These are phyloP conservation scores for Marmota monax DNA, from an alignment of 2,113 vertebrate species.

Conservation along the genomic window DNA sequence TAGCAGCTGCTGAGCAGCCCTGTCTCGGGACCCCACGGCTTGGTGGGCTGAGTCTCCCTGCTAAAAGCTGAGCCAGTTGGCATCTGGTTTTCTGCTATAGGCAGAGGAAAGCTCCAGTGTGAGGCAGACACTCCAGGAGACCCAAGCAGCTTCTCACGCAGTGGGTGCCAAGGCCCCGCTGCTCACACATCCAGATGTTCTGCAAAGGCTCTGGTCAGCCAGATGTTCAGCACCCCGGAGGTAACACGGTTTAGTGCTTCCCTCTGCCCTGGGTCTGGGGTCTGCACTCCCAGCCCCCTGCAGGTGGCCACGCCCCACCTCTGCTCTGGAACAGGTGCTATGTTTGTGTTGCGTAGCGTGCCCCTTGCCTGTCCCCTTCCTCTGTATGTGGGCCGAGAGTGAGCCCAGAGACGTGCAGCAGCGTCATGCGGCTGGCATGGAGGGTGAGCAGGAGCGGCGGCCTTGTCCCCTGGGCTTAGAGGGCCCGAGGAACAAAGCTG, in stretches of 20 bases:
- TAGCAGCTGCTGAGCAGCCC: neutral
- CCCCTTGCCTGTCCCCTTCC: neutral
- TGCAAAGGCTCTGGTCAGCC: slow-evolving; percentile 15
- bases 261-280: neutral
- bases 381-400: neutral
- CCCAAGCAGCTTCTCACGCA: slow-evolving; percentile 53
- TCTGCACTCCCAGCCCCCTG: neutral
- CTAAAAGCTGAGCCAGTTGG: slow-evolving; percentile 26
- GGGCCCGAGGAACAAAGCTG: neutral
- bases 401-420: neutral
- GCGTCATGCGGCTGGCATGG: neutral
- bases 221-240: slow-evolving; percentile 74
- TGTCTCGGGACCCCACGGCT: neutral
- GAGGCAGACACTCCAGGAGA: slow-evolving; percentile 70
- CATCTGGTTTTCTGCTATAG: slow-evolving; percentile 71
- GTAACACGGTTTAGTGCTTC: slow-evolving; percentile 47
- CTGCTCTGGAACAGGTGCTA: neutral
- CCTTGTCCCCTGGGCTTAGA: neutral
- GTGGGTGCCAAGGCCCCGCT: slow-evolving; percentile 76
- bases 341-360: neutral
- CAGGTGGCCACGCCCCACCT: neutral
- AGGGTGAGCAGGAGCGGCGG: neutral
- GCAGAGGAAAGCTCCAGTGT: slow-evolving; percentile 66
- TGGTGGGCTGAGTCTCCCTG: slow-evolving; percentile 50
- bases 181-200: slow-evolving; percentile 78